Percentiles rank a stretch among this genome's conserved stretches.
Conservation (phyloP, 2,797 vertebrate genomes). For the Gadopsis marmoratus region DNA sequence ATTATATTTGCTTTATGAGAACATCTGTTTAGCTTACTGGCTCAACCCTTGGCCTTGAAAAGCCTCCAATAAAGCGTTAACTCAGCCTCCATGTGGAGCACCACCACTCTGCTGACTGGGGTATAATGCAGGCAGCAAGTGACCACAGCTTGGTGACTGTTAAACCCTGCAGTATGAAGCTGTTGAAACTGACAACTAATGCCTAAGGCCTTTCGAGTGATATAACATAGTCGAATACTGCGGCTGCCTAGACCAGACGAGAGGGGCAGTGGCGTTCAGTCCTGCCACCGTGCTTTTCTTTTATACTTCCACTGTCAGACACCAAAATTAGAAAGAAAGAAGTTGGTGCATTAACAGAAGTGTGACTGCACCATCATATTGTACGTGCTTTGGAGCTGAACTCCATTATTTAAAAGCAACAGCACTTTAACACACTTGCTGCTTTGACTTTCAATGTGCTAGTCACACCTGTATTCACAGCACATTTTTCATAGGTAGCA, state of each 20-base stretch:
- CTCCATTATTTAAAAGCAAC: background rate
- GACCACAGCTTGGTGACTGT: conserved; percentile 23
- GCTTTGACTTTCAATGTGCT: background rate
- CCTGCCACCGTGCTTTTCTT: background rate
- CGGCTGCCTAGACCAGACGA: background rate
- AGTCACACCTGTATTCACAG: background rate
- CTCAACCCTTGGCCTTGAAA: conserved; percentile 70
- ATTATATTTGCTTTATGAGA: conserved; percentile 81
- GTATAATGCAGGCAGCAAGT: conserved; percentile 19
- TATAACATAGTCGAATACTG: background rate
- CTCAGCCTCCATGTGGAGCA: conserved; percentile 56
- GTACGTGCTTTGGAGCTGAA: background rate
- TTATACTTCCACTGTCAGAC: background rate
- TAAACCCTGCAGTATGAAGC: conserved; percentile 4
- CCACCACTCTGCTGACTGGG: conserved; percentile 23
- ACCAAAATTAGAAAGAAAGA: background rate
- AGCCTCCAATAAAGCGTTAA: conserved; percentile 61
- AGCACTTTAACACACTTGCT: background rate
- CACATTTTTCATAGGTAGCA: background rate
- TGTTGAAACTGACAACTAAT: conserved; percentile 21
- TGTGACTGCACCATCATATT: background rate
- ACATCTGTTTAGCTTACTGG: conserved; percentile 82
- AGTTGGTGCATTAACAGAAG: background rate
- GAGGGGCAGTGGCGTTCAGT: background rate
- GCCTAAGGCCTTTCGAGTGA: conserved; percentile 12